Evolutionary conservation across 2,888 invertebrate genomes (phyloP).

Genomic region (Coleophora deauratella): DNA sequence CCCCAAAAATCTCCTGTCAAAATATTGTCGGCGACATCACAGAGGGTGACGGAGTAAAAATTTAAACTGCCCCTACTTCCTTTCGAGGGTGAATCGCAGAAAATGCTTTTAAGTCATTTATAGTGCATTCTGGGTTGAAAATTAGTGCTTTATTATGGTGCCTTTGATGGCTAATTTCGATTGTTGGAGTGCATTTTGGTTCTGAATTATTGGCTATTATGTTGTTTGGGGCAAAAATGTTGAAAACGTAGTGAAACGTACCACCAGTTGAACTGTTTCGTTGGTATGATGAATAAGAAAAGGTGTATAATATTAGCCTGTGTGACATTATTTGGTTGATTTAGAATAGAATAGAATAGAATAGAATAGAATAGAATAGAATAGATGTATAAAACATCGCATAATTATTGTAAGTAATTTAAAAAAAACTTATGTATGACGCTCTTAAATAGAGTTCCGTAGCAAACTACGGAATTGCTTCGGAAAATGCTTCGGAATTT

Average conservation of each 20-base stretch:
- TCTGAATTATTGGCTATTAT: not conserved
- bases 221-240: too few relatives aligned
- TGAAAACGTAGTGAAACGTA: conserved; percentile 3
- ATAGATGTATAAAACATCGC: too few relatives aligned
- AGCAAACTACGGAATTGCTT: too few relatives aligned
- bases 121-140: conserved; percentile 24
- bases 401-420: too few relatives aligned
- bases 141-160: conserved; percentile 38
- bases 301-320: too few relatives aligned
- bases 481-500: too few relatives aligned
- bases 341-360: too few relatives aligned
- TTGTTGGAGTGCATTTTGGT: conserved; percentile 1
- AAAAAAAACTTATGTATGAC: too few relatives aligned
- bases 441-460: too few relatives aligned
- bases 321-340: too few relatives aligned
- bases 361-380: too few relatives aligned
- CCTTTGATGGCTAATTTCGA: conserved; percentile 28
- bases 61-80: conserved; percentile 39
- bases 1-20: conserved; percentile 27
- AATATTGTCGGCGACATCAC: conserved; percentile 27
- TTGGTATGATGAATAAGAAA: too few relatives aligned
- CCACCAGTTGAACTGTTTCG: conserved; percentile 2
- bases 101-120: conserved; percentile 19
- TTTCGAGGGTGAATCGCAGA: conserved; percentile 33
- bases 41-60: conserved; percentile 22